Conservation (phyloP, 2,888 invertebrate genomes). For the Papilio protenor region DNA sequence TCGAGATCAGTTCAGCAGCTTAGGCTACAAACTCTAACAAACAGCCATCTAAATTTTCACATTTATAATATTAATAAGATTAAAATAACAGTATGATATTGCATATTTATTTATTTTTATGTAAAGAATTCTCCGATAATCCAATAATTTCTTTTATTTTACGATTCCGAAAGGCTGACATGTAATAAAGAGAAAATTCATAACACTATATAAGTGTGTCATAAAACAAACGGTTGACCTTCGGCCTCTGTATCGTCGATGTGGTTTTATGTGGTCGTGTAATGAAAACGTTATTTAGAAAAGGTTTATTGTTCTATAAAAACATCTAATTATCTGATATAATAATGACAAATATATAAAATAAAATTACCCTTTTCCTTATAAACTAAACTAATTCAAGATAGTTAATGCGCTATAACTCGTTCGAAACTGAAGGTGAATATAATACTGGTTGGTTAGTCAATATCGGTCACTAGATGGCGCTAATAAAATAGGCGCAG, state of each 20-base stretch:
- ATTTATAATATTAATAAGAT: no score
- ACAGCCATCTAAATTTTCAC: no score
- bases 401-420: background rate
- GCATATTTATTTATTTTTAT: background rate
- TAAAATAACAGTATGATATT: background rate
- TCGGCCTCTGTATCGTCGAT: slow-evolving; percentile 7
- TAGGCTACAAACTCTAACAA: no score
- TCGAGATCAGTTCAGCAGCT: no score
- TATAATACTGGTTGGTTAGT: no score
- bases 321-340: background rate
- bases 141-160: background rate
- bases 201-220: slow-evolving; percentile 25
- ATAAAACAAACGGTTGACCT: slow-evolving; percentile 30
- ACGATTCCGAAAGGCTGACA: slow-evolving; percentile 3
- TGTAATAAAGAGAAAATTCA: slow-evolving; percentile 27
- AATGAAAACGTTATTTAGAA: background rate
- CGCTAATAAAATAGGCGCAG: no score
- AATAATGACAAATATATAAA: background rate
- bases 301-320: slow-evolving; percentile 10
- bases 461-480: no score
- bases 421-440: no score
- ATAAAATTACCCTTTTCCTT: background rate
- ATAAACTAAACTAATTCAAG: background rate
- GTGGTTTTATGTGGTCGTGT: slow-evolving; percentile 20
- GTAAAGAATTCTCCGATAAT: background rate